Base-by-base conservation (phyloP, 2,797 vertebrate genomes). In the Pipistrellus kuhlii region DNA sequence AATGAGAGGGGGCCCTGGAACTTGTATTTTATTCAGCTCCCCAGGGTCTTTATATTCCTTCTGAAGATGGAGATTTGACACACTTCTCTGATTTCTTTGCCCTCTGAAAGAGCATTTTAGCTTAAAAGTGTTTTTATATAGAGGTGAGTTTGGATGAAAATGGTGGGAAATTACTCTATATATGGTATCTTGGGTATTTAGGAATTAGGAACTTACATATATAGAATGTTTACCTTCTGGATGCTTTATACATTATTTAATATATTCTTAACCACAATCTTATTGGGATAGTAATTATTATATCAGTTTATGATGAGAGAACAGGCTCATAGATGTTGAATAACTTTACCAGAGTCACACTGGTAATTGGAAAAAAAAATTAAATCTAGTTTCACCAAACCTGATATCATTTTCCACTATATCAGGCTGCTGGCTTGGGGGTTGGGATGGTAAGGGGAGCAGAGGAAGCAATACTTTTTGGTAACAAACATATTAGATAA, bases 271-370 rank as follows among this genome's bases (percentile, higher is more conserved):
- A 41, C 6, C n/a, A 86, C 13, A 30, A 0, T 55, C 46, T 72
- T 62, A 27, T 44, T 15, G 48, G 32, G 25, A 32, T 59, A 8
- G 46, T 32, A 44, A 15, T 66, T 69, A 93, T 78, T 48, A 44
- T 8, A 57, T 94, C 64, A 38, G 2, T 89, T 95, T 38, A 15
- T 41, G 7, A 41, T 68, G n/a, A 96, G 64, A 95, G 21, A 82
- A 80, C 12, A 72, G 35, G 3, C 8, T 85, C 14, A 41, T 68
- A 25, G 30, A 23, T 77, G 5, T 62, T 75, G 84, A 94, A 83
- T 69, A 73, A 90, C 6, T 51, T 87, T 53, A 91, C 0, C 30
- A 90, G 4, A 66, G 10, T 81, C 68, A 46, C 6, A 76, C 3
- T 44, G 27, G 2, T 76, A 66, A 53, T 80, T 32, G 2, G 14